A percentile compares a stretch with the other conserved stretches of the same genome.
Conservation (phyloP, 2,797 vertebrate genomes). For the Simalia tracyae region DNA sequence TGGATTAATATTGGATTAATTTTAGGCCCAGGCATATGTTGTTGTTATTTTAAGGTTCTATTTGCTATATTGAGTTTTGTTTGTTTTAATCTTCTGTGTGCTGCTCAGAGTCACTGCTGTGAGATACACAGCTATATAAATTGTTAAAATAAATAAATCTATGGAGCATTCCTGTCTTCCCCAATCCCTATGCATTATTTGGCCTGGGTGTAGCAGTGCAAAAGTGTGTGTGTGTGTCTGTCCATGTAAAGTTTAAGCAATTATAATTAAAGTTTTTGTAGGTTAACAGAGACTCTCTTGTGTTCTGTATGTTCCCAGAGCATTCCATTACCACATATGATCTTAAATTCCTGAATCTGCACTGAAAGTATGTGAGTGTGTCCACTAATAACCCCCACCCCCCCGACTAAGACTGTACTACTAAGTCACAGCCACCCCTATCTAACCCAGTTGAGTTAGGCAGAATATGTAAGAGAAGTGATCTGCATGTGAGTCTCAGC, state of each 20-base stretch:
- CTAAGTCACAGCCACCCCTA: background rate
- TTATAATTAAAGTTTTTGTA: background rate
- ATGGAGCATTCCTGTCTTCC: background rate
- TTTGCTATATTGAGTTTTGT: background rate
- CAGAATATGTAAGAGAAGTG: background rate
- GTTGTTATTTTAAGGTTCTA: background rate
- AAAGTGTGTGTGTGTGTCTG: background rate
- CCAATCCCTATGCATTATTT: background rate
- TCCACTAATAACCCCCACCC: background rate
- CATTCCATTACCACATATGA: background rate
- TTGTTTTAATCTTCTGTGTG: background rate
- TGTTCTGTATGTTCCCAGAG: background rate
- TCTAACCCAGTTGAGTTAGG: background rate
- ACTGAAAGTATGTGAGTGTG: background rate
- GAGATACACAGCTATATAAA: background rate
- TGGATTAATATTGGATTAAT: background rate
- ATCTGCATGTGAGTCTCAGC: background rate
- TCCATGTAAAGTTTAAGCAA: background rate
- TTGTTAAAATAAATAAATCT: background rate
- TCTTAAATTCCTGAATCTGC: background rate
- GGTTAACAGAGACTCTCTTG: background rate
- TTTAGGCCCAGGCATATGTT: background rate
- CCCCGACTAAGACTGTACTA: background rate
- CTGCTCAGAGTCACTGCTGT: background rate
- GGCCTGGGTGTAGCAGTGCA: background rate